Conservation (phyloP, 2,113 vertebrate genomes). For the Alaudala cheleensis region DNA sequence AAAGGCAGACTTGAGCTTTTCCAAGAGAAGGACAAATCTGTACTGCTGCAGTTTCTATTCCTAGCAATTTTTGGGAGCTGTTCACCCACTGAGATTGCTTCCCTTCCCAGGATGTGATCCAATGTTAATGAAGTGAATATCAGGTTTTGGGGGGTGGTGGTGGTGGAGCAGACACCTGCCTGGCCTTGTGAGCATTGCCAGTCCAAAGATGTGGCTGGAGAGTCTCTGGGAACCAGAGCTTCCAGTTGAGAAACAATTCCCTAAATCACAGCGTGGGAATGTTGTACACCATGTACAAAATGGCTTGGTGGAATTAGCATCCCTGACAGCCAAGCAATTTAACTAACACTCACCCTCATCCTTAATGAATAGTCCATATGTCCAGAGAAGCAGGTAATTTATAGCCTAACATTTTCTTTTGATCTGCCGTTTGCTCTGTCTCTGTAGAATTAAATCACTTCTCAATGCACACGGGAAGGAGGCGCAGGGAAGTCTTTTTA, state of each 20-base stretch:
- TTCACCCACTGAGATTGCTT: background rate
- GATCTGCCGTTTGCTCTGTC: conserved; percentile 74
- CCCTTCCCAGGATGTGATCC: background rate
- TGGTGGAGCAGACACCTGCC: background rate
- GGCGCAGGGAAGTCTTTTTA: conserved; percentile 70
- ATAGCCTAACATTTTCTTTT: conserved; percentile 75
- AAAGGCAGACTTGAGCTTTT: background rate
- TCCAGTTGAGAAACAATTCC: background rate
- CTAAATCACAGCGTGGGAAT: conserved; percentile 10
- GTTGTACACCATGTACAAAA: background rate
- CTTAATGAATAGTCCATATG: conserved; percentile 67
- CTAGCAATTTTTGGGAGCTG: background rate
- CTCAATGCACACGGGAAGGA: conserved; percentile 59
- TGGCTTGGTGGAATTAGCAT: conserved; percentile 35
- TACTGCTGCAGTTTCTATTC: background rate
- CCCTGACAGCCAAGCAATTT: conserved; percentile 44
- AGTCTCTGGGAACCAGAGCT: background rate
- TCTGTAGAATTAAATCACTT: conserved; percentile 71
- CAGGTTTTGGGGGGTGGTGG: background rate
- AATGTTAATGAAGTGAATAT: background rate
- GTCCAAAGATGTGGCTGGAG: background rate
- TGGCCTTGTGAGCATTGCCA: background rate
- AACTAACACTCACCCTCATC: conserved; percentile 55
- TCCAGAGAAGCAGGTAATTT: conserved; percentile 70
- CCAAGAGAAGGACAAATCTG: background rate